Evolutionary conservation across 1,140 invertebrate species (phyloP).

Genomic region (Drosophila setifemur): DNA sequence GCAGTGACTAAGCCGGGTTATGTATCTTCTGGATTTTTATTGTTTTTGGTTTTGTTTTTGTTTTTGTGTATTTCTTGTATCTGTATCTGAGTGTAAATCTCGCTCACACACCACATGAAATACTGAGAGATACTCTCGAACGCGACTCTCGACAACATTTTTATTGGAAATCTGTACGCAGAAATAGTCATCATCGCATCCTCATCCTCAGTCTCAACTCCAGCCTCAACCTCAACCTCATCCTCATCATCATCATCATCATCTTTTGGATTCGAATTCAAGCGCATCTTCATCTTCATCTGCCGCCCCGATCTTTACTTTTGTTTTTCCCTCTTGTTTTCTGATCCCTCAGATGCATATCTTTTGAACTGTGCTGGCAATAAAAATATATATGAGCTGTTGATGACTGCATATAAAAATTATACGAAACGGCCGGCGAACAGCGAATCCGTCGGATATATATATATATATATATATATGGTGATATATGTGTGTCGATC

Average conservation of each 20-base stretch:
- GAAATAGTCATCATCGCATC: constrained; percentile 68
- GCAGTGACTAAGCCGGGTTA: constrained; percentile 56
- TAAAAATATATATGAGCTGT: constrained; percentile 80
- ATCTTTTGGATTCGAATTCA: constrained; percentile 34
- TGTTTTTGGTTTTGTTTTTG: constrained; percentile 50
- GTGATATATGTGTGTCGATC: constrained; percentile 13
- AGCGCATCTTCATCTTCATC: constrained; percentile 28
- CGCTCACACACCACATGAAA: constrained; percentile 69
- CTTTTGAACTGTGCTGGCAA: constrained; percentile 62
- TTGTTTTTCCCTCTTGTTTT: constrained; percentile 26
- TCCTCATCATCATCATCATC: constrained; percentile 11
- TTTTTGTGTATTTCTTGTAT: constrained; percentile 60
- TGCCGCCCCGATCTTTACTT: constrained; percentile 23
- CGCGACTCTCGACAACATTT: constrained; percentile 44
- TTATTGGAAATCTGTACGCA: constrained; percentile 80
- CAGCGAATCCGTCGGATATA: constrained; percentile 3
- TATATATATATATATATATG: constrained; percentile 26
- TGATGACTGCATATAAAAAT: constrained; percentile 79
- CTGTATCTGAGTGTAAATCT: constrained; percentile 76
- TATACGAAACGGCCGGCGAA: constrained; percentile 51
- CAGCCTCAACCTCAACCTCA: background rate
- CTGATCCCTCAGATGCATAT: constrained; percentile 71
- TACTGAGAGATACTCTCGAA: too few species aligned
- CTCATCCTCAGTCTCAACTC: background rate
- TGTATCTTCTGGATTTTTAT: constrained; percentile 12